Base-by-base conservation (phyloP, 37 sponge, comb jelly and placozoan genomes). In the Ephydatia muelleri region DNA sequence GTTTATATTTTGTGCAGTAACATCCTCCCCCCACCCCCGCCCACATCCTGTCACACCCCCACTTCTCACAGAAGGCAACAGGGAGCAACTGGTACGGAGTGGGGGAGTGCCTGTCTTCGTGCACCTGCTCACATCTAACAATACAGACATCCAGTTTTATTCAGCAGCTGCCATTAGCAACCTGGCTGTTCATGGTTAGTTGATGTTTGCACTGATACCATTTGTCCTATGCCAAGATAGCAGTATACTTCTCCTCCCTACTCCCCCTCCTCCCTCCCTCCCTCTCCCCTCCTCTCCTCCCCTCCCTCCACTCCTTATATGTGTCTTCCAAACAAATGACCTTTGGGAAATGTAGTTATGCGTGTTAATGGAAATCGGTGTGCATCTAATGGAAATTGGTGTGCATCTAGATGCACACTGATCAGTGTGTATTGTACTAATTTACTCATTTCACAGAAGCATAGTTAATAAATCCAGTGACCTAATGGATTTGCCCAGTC, bases 81-180 rank as follows among this genome's bases (percentile, higher is more conserved):
- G 96, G 67, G 70, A 87, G 8, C 69, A 78, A 28, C 64, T 96
- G 34, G 94, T 90, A 0, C 77, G 74, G 37, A 47, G 81, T 25
- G 94, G 94, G 6, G 94, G 84, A 25, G 88, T 93, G 30, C 81
- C 87, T 25, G 89, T 91, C 43, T 84, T 96, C 33, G 65, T 93
- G 37, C 70, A 81, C 16, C 80, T 96, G 49, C 83, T 96, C 68
- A 72, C 86, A 34, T 91, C 92, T 29, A 14, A 37, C 6, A 92
- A 96, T 28, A 68, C 67, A 6, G 94, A 93, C 75, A 88, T 96
- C 5, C 96, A 93, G 90, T 96, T 89, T 70, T 96, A 96, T 81
- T 80, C 85, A 79, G 89, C 94, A 72, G 96, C 96, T 57, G 92
- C 96, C 8, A 73, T 96, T 68, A 96, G 96, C 82, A 96, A 96